Evolutionary conservation across 1,140 invertebrate genomes (phyloP).

Genomic region (Halesus radiatus): DNA sequence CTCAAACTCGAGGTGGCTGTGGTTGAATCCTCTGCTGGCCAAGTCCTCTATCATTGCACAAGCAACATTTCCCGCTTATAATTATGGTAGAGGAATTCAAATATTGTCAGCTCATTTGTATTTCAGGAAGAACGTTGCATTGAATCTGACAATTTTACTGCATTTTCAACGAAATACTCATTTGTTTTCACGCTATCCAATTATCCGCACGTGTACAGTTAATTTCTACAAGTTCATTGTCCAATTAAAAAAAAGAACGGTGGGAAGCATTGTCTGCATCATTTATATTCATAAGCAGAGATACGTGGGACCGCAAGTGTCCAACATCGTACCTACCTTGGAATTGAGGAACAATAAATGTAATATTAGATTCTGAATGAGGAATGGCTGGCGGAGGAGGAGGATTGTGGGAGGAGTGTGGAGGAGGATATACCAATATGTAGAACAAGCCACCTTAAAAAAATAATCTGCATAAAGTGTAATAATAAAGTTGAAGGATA

Average conservation of each 20-base stretch:
- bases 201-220: background rate
- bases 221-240: constrained; percentile 12
- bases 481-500: too few relatives aligned
- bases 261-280: background rate
- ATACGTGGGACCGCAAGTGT: background rate
- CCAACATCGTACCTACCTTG: too few relatives aligned
- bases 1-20: too few relatives aligned
- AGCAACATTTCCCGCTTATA: too few relatives aligned
- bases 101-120: too few relatives aligned
- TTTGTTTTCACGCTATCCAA: constrained; percentile 1
- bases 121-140: too few relatives aligned
- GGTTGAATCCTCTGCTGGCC: too few relatives aligned
- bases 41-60: too few relatives aligned
- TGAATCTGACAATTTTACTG: too few relatives aligned
- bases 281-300: constrained; percentile 2
- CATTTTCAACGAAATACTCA: background rate
- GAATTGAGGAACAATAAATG: background rate
- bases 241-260: constrained; percentile 13
- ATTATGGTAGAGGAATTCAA: too few relatives aligned
- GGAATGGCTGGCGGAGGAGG: too few relatives aligned
- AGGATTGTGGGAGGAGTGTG: background rate
- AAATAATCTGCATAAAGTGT: background rate
- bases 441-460: constrained; percentile 27
- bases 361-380: background rate
- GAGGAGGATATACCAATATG: constrained; percentile 26